Percentiles rank a stretch among this genome's conserved stretches.
These are phyloP conservation scores for Peromyscus polionotus DNA, from an alignment of 2,113 vertebrate genomes.

Conservation along the genomic window DNA sequence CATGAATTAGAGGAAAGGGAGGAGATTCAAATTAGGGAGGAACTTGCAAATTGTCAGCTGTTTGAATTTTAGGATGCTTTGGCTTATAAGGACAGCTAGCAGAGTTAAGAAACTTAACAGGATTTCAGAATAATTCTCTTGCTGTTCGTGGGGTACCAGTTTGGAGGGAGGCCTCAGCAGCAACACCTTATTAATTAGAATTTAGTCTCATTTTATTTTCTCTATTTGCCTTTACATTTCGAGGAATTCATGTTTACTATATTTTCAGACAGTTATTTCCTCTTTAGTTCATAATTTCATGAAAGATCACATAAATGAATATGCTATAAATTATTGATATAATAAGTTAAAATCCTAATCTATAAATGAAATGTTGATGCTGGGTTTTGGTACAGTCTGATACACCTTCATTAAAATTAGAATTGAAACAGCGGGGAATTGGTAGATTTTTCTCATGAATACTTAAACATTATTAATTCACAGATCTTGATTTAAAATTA, in stretches of 20 bases:
- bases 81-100: neutral
- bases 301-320: neutral
- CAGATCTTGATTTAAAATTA: neutral
- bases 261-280: neutral
- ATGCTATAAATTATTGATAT: neutral
- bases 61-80: neutral
- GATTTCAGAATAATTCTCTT: neutral
- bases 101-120: neutral
- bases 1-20: constrained; percentile 5
- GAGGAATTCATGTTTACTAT: constrained; percentile 23
- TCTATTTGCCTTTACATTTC: neutral
- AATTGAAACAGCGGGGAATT: neutral
- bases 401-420: neutral
- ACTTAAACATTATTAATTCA: neutral
- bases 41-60: neutral
- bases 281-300: neutral
- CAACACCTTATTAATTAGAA: neutral
- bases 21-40: constrained; percentile 31
- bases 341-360: neutral
- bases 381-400: neutral
- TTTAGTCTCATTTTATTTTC: neutral
- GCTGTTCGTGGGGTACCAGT: neutral
- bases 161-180: accelerated
- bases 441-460: constrained; percentile 33
- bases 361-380: neutral